Evolutionary conservation across 2,888 invertebrate genomes (phyloP), one percentile per base, ranked within the genome.

Genomic region (Marronus borbonicus): DNA sequence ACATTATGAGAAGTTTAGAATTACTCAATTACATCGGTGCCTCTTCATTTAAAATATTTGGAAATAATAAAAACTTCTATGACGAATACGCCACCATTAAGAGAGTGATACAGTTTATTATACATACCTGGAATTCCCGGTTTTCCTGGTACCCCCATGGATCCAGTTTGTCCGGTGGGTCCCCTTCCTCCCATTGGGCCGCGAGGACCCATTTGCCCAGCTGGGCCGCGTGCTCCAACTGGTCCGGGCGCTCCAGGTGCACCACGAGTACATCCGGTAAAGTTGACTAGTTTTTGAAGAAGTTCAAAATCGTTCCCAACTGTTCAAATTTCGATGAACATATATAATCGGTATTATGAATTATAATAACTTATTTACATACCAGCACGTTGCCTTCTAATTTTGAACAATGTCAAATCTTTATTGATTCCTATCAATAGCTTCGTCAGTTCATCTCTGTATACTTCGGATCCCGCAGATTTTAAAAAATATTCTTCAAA

Each of bases 401-500:
- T 50, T 68, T 50, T 28, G 24, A 28, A 12, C 49, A 44, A 24
- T 50, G 50, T 10, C 8, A 31, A 8, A 58, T 20, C 20, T 20
- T 8, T 31, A n/a, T n/a, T 17, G 55, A 55, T 12, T 5, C n/a
- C 44, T 20, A 1, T 74, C 3, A 60, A n/a, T 5, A 74, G 20
- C 3, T 49, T 39, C 12, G 20, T 60, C 39, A 74, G 7, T 24
- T 74, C 24, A 3, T 74, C 2, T 24, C 24, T 60, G n/a, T 60
- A 74, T 1, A 7, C 39, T 1, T 74, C 60, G 12, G 72, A 60
- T 60, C 3, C 20, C 3, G 44, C 24, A 24, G 60, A 58, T 44
- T 24, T 60, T 7, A 74, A 60, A 2, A 74, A 49, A 60, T 74
- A 60, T 5, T 44, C 24, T 4, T 62, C 39, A n/a, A 74, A 74